Conservation (phyloP, 2,888 invertebrate species). For the Cephus nigrinus region DNA sequence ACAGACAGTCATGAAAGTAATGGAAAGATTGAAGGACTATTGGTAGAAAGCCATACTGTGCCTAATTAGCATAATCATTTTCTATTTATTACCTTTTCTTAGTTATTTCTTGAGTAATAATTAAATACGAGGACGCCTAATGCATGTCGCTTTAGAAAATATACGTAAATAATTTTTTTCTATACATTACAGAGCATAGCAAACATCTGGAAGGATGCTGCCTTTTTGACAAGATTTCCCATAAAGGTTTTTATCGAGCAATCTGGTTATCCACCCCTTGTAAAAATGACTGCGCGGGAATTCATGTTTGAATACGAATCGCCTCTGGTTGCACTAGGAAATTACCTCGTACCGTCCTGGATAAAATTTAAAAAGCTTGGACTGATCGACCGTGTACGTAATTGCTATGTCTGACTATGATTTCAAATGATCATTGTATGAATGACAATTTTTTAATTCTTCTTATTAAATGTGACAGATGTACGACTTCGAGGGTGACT, state of each 20-base stretch:
- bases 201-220: conserved; percentile 77
- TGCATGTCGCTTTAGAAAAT: background rate
- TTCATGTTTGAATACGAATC: conserved; percentile 92
- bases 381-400: conserved; percentile 82
- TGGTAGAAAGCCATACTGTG: background rate
- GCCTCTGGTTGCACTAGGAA: conserved; percentile 84
- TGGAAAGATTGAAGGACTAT: background rate
- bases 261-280: conserved; percentile 77
- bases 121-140: background rate
- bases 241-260: conserved; percentile 78
- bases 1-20: background rate
- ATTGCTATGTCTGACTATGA: background rate
- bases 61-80: background rate
- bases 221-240: conserved; percentile 75
- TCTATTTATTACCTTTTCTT: background rate
- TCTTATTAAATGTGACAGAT: conserved; percentile 70
- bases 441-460: background rate
- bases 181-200: conserved; percentile 79
- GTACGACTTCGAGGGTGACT: conserved; percentile 86
- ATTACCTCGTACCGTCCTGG: conserved; percentile 85
- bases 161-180: conserved; percentile 7
- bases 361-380: conserved; percentile 89
- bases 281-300: conserved; percentile 84
- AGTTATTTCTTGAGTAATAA: background rate
- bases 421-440: background rate